Evolutionary conservation across 2,113 vertebrate genomes (phyloP), one percentile per base, ranked within the genome.

Genomic region (Hyperopisus bebe): DNA sequence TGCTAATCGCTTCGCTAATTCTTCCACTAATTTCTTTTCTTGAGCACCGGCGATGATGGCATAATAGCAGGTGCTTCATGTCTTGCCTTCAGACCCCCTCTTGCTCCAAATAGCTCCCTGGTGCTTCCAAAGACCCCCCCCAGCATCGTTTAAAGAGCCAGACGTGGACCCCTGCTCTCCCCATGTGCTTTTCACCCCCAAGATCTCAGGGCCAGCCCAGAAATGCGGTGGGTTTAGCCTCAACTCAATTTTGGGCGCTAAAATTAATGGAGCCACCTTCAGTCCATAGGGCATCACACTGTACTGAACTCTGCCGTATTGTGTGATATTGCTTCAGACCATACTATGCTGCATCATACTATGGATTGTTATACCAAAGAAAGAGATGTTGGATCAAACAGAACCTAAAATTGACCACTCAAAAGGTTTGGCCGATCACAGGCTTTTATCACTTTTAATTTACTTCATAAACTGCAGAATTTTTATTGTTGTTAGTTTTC

Each of bases 1-100:
- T 94, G 93, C 92, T 96, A 96, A 96, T 96, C 96, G 94, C 95
- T 94, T 95, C 91, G 92, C 94, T 96, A 96, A 96, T 96, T 96
- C 95, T 94, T 95, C 93, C 93, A 93, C 95, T 96, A 95, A 96
- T 96, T 96, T 95, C 93, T 92, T 92, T 94, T 94, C 90, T 92
- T 92, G 91, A 94, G 93, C 91, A 92, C 82, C 89, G 93, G 94
- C 92, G 94, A 93, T 94, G 93, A 94, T 93, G 92, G 93, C 92
- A 95, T 94, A 96, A 96, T 95, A 93, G 94, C 93, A 89, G 17
- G 92, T 93, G 93, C 91, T 90, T 94, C 88, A 88, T 87, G 58
- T 95, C 95, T 95, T 95, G 95, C 95, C 94, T 93, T 92, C 94
- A 91, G 51, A 85, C 80, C 42, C 31, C 74, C 53, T 82, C 19